These are phyloP conservation scores for Azorinus chamasolen DNA, from an alignment of 2,888 invertebrate species.

Conservation along the genomic window DNA sequence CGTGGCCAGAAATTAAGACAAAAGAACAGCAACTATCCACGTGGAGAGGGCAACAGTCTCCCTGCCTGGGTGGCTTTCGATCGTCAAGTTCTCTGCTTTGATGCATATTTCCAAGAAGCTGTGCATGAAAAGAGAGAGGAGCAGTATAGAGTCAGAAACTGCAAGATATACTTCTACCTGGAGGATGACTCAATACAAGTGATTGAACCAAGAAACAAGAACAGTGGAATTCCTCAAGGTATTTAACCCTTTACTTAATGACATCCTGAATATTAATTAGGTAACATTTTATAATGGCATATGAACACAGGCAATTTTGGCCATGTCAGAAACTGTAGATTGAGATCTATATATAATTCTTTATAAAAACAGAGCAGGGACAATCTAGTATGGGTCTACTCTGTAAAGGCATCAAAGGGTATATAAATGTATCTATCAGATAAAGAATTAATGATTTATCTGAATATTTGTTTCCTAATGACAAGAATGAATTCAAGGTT, in stretches of 20 bases:
- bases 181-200: slow-evolving; percentile 98
- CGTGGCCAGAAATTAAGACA: slow-evolving; percentile 88
- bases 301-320: no score
- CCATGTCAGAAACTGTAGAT: no score
- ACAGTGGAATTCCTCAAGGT: slow-evolving; percentile 96
- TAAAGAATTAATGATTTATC: no score
- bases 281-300: no score
- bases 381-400: no score
- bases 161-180: slow-evolving; percentile 94
- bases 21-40: slow-evolving; percentile 91
- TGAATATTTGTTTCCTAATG: no score
- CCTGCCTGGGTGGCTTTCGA: slow-evolving; percentile 96
- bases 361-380: no score
- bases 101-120: slow-evolving; percentile 93
- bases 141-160: slow-evolving; percentile 91
- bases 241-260: slow-evolving; percentile 49
- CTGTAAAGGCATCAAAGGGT: no score
- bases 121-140: slow-evolving; percentile 91
- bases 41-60: slow-evolving; percentile 91
- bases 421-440: no score
- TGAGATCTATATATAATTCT: background rate
- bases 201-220: slow-evolving; percentile 92
- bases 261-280: no score
- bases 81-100: slow-evolving; percentile 93
- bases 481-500: no score